phyloP scores from a whole-genome alignment of 1,140 invertebrate species.

The Hypothenemus hampei region DNA sequence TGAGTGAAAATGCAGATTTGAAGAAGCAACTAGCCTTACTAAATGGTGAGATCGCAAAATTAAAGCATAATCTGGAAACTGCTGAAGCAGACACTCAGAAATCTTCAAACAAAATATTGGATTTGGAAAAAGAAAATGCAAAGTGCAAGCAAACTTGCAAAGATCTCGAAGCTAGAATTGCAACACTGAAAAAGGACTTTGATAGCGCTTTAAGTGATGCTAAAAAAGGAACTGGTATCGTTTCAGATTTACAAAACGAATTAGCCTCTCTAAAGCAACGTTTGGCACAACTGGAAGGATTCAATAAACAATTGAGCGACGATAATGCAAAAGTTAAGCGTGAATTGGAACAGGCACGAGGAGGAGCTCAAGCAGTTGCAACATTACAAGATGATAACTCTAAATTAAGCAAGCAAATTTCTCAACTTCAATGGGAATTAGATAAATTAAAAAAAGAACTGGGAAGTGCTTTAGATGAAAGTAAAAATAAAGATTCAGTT shows the following conservation, averaged over 20 bases:
- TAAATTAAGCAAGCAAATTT: slow-evolving; percentile 22
- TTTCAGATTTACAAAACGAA: slow-evolving; percentile 18
- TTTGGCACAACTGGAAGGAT: slow-evolving; percentile 12
- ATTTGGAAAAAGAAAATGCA: slow-evolving; percentile 22
- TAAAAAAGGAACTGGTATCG: slow-evolving; percentile 3
- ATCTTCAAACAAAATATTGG: slow-evolving; percentile 10
- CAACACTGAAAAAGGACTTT: slow-evolving; percentile 29
- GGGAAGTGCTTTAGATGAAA: slow-evolving; percentile 13
- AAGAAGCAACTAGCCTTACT: slow-evolving; percentile 18
- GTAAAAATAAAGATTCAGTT: not conserved
- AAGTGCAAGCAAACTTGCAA: slow-evolving; percentile 20
- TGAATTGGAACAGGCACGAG: slow-evolving; percentile 13
- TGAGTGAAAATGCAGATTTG: slow-evolving; percentile 19
- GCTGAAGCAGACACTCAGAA: slow-evolving; percentile 13
- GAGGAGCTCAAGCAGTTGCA: slow-evolving; percentile 4
- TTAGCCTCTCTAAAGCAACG: slow-evolving; percentile 18
- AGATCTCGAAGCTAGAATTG: slow-evolving; percentile 22
- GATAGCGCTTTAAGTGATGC: slow-evolving; percentile 17
- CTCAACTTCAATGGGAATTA: slow-evolving; percentile 20
- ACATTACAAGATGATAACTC: slow-evolving; percentile 19
- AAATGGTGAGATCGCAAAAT: slow-evolving; percentile 20
- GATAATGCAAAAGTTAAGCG: slow-evolving; percentile 27
- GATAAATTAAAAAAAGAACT: slow-evolving; percentile 24
- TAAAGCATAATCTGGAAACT: slow-evolving; percentile 26
- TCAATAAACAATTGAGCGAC: slow-evolving; percentile 8